Percentiles rank a stretch among this genome's conserved stretches.
Evolutionary conservation across 2,888 invertebrate genomes (phyloP).

Genomic region (Chironomus riparius): DNA sequence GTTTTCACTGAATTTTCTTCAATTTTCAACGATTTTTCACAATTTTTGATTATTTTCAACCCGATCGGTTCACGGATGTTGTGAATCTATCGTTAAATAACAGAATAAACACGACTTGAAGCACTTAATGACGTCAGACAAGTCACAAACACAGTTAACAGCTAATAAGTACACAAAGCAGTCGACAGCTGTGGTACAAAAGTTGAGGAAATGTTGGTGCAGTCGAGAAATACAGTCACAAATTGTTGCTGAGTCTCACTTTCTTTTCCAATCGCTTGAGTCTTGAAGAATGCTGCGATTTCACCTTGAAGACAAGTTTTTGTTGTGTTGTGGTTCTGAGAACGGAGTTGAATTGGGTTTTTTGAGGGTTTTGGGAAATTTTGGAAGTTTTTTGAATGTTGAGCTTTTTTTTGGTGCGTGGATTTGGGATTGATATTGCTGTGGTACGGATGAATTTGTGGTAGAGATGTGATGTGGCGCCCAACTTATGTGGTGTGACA

Average conservation of each 20-base stretch:
- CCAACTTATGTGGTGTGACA: too few species aligned
- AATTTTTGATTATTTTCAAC: neutral
- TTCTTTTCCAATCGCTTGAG: neutral
- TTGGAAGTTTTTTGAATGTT: neutral
- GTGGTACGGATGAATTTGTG: neutral
- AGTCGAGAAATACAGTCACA: neutral
- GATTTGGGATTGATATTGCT: neutral
- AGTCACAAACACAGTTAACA: neutral
- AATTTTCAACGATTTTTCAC: neutral
- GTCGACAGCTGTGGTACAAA: neutral
- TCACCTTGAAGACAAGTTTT: constrained; percentile 1
- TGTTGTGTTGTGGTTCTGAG: neutral
- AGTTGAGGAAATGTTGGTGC: neutral
- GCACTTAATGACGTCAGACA: neutral
- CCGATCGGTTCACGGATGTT: neutral
- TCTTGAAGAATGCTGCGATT: neutral
- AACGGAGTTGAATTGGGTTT: neutral
- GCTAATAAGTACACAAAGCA: too few species aligned
- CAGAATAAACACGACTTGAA: neutral
- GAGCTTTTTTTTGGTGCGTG: neutral
- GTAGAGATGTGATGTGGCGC: too few species aligned
- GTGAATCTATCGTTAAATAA: neutral
- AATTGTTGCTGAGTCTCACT: neutral
- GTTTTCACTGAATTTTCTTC: neutral
- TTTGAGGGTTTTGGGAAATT: neutral